These are phyloP conservation scores for Entosphenus tridentatus DNA, from an alignment of 2,113 vertebrate species.

Conservation along the genomic window DNA sequence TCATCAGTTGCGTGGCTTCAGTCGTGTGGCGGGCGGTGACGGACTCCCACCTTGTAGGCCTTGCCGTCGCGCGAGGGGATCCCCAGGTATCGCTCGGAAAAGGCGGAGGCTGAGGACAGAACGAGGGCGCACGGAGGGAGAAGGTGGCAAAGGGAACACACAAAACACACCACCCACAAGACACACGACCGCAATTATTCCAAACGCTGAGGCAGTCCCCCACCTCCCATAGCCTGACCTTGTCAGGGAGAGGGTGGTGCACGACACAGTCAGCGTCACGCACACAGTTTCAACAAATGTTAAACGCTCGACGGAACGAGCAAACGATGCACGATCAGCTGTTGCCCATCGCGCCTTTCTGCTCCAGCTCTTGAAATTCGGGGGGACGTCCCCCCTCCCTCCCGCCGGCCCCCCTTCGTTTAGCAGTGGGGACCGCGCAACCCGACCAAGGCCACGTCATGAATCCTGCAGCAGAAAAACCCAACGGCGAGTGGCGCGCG, in stretches of 20 bases:
- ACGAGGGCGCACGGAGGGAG: too few species aligned
- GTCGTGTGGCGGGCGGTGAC: too few species aligned
- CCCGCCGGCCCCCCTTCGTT: too few species aligned
- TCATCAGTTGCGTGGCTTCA: too few species aligned
- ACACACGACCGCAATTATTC: neutral
- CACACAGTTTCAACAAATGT: neutral
- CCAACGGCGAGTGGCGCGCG: neutral
- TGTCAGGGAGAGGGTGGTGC: neutral
- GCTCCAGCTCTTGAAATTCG: neutral
- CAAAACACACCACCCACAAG: neutral
- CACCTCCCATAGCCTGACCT: neutral
- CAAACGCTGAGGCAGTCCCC: neutral
- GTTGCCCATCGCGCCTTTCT: neutral
- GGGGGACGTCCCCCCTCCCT: too few species aligned
- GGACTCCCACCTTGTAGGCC: constrained; percentile 25
- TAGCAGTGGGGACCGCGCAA: too few species aligned
- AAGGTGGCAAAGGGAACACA: neutral
- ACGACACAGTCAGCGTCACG: neutral
- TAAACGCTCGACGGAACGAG: too few species aligned
- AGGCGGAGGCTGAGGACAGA: constrained; percentile 26
- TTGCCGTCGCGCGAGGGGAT: constrained; percentile 34
- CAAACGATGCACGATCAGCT: too few species aligned
- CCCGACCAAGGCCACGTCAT: too few species aligned
- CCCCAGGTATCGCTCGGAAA: constrained; percentile 38
- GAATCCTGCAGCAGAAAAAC: neutral